Base-by-base conservation (phyloP, 2,797 vertebrate genomes). In the Myotis vivesi region DNA sequence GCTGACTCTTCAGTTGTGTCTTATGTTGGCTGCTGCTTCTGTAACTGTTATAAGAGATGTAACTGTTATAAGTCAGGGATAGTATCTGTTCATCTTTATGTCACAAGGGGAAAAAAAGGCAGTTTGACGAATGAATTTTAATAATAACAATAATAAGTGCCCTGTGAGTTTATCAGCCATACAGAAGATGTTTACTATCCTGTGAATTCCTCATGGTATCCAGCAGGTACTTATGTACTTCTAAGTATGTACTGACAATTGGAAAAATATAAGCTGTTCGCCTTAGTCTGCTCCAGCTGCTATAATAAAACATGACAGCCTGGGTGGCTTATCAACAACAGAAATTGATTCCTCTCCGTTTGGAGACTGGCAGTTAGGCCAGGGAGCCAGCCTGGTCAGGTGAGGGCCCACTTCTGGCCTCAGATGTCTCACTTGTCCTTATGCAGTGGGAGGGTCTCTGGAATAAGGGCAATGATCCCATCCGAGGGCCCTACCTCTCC, bases 131-230 rank as follows among this genome's bases (percentile, higher is more conserved):
- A 10, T 30, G 17, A 25, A 36, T 10, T 23, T 12, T 9, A 36
- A 5, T 19, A 49, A 55, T 6, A 30, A 6, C 2, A 80, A 10
- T 6, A 30, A 4, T 10, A 49, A 7, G 25, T 7, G 36, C 23
- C 2, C 33, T n/a, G 10, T 19, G 62, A 28, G 51, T 19, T 44
- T 46, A 8, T 36, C 20, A 2, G 57, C 4, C 11, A 75, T 8
- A 17, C 6, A 0, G 16, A 12, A 19, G 41, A n/a, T 1, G 8
- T 15, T 17, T 8, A 20, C 23, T 38, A 0, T 53, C 11, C 17
- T 55, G 7, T 23, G 68, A 62, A 25, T 71, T 53, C 64, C 30
- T 72, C 36, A 3, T 20, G 28, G 16, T 22, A 6, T 12, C 71
- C 4, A 46, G 46, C 19, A 62, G 44, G 41, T 6, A n/a, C 23